Evolutionary conservation across 2,797 vertebrate genomes (phyloP).

Genomic region (Anniella stebbinsi): DNA sequence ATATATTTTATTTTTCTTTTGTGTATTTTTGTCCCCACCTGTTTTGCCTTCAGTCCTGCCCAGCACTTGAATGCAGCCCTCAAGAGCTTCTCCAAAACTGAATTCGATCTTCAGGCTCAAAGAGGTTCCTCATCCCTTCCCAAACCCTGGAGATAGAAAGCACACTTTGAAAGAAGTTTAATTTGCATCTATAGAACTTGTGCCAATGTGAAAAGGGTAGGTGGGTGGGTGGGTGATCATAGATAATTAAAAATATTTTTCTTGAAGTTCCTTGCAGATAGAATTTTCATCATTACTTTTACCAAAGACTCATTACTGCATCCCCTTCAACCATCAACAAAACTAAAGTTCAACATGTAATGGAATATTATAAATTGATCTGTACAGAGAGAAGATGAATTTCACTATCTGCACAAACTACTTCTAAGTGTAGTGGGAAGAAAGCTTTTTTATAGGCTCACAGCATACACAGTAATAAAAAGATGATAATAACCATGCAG

Average conservation of each 20-base stretch:
- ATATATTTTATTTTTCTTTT: no score
- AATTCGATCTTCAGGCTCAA: neutral
- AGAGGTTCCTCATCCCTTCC: neutral
- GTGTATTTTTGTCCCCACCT: no score
- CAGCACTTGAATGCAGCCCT: no score
- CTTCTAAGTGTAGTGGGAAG: constrained; percentile 64
- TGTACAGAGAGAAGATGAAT: constrained; percentile 63
- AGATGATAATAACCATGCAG: constrained; percentile 68
- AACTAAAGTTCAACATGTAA: constrained; percentile 57
- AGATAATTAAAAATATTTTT: constrained; percentile 54
- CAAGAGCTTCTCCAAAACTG: no score
- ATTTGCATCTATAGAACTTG: neutral
- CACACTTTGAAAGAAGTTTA: neutral
- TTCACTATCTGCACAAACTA: constrained; percentile 66
- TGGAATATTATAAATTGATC: constrained; percentile 65
- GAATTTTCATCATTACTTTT: constrained; percentile 48
- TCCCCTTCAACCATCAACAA: constrained; percentile 58
- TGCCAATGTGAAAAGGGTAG: neutral
- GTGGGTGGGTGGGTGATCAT: neutral
- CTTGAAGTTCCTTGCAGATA: constrained; percentile 48
- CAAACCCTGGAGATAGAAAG: neutral
- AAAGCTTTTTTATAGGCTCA: constrained; percentile 63
- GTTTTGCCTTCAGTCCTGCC: no score
- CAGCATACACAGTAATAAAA: constrained; percentile 63
- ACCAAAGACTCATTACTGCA: constrained; percentile 52